Conservation (phyloP, 2,797 vertebrate species). For the Artibeus jamaicensis region DNA sequence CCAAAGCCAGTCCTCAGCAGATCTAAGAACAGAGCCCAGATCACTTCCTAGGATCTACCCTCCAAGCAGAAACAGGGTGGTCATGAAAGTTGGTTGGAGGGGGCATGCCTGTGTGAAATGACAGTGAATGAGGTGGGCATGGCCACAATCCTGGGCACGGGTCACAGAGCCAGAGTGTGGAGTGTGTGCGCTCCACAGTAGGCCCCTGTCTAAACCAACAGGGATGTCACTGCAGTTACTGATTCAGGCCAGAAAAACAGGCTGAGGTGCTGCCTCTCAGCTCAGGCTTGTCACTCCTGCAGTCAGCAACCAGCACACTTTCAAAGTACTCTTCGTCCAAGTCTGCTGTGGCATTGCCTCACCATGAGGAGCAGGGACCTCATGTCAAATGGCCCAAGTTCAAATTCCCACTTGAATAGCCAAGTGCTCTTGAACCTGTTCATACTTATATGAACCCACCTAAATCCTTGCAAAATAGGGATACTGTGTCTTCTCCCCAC, state of each 20-base stretch:
- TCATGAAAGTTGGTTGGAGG: background rate
- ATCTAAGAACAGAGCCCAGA: background rate
- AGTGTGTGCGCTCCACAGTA: background rate
- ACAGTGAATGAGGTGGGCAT: accelerated
- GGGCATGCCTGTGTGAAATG: accelerated
- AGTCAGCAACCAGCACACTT: background rate
- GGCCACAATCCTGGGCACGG: accelerated
- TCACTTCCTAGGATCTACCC: background rate
- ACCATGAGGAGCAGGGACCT: too few relatives aligned
- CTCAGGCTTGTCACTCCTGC: accelerated
- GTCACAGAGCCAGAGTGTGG: background rate
- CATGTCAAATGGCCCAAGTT: background rate
- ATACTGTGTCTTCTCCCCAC: background rate
- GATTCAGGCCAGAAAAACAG: background rate
- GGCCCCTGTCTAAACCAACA: too few relatives aligned
- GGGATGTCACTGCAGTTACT: too few relatives aligned
- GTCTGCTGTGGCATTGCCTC: background rate
- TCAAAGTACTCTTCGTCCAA: background rate
- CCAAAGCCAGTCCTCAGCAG: background rate
- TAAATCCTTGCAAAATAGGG: background rate
- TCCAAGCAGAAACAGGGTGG: background rate
- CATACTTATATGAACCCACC: background rate
- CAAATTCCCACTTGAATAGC: background rate
- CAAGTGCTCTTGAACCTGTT: background rate
- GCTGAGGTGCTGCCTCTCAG: too few relatives aligned